Evolutionary conservation across 2,888 invertebrate genomes (phyloP).

Genomic region (Pollenia labialis): DNA sequence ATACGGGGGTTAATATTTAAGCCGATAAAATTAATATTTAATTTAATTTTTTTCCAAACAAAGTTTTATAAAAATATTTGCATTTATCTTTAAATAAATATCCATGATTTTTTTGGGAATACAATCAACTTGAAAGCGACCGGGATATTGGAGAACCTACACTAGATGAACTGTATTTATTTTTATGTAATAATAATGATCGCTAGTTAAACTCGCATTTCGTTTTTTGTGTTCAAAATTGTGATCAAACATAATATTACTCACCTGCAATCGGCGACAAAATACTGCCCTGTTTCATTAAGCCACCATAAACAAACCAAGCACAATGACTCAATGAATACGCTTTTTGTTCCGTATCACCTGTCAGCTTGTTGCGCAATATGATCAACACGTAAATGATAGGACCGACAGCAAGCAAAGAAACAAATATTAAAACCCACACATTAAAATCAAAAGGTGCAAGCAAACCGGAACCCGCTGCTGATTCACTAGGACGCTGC

Average conservation of each 20-base stretch:
- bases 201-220: too few relatives aligned
- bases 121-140: too few relatives aligned
- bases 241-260: constrained; percentile 66
- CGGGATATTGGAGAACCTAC: too few relatives aligned
- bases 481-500: constrained; percentile 91
- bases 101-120: too few relatives aligned
- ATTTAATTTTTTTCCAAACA: too few relatives aligned
- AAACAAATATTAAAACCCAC: constrained; percentile 90
- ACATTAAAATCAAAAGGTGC: constrained; percentile 91
- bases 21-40: too few relatives aligned
- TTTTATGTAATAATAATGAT: too few relatives aligned
- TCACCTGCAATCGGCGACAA: constrained; percentile 92
- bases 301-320: constrained; percentile 93
- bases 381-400: constrained; percentile 89
- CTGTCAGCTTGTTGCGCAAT: constrained; percentile 87
- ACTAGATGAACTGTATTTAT: too few relatives aligned
- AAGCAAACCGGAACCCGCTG: constrained; percentile 91
- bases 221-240: too few relatives aligned
- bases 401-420: constrained; percentile 90
- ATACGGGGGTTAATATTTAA: too few relatives aligned
- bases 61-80: too few relatives aligned
- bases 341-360: constrained; percentile 85
- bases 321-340: constrained; percentile 89
- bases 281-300: constrained; percentile 94
- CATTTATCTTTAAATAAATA: too few relatives aligned